Evolutionary conservation across 1,140 invertebrate species (phyloP), one percentile per base, ranked within the genome.

Genomic region (Chrysopa pallens): DNA sequence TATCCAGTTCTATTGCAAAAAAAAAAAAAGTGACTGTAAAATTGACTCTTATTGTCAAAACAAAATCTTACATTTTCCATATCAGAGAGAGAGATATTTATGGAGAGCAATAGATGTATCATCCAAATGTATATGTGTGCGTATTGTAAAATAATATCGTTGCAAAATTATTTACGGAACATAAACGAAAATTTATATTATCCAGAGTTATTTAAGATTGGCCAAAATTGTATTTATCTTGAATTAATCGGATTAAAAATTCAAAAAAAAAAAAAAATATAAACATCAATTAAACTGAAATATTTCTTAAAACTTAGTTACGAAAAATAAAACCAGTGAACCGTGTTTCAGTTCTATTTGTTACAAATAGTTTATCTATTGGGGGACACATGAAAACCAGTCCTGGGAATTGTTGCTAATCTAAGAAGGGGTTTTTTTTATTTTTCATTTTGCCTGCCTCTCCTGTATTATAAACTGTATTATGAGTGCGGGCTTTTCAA

Each of bases 401-500:
- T 27, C 39, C 38, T 35, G 37, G 48, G 43, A 47, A 49, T 49
- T 48, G 52, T 50, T 48, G 39, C 29, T 12, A 33, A 38, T 37
- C 39, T 13, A 38, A 31, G 13, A 38, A 17, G 38, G 28, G 29
- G 14, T 29, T 31, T 36, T 29, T 43, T 14, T 17, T 37, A 38
- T 37, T 23, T 39, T 31, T 23, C 38, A 39, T 39, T n/a, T 37
- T 28, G 39, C 35, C 39, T 12, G 29, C 31, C 36, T 44, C 17
- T 47, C 43, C 46, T 52, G 42, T 51, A 48, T 53, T 46, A 49
- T 48, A 49, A 49, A 48, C 52, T 50, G 52, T 51, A 56, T 53
- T 56, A 52, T 55, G 53, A 52, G 53, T 55, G 55, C 8, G n/a
- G 31, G n/a, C 31, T 9, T 33, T 12, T 33, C 8, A 33, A 33